Conservation (phyloP, 2,797 vertebrate species). For the Neosalanx taihuensis region DNA sequence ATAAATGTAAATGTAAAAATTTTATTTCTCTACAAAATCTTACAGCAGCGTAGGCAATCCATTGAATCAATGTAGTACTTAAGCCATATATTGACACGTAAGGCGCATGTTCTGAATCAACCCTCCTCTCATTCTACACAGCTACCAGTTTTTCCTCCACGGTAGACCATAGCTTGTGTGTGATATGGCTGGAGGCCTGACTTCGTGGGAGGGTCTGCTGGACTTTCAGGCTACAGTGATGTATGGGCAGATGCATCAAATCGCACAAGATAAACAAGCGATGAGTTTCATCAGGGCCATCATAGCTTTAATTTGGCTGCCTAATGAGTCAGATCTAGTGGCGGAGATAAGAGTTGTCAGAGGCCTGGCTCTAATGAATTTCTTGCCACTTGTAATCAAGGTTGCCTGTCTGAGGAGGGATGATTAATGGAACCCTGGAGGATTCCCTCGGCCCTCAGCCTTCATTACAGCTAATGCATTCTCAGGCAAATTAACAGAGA, state of each 20-base stretch:
- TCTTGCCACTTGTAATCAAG: constrained; percentile 99
- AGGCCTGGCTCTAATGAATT: constrained; percentile 95
- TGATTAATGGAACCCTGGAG: constrained; percentile 96
- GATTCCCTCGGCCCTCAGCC: constrained; percentile 93
- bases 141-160: background rate
- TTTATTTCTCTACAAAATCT: background rate
- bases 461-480: constrained; percentile 90
- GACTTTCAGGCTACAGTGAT: constrained; percentile 71
- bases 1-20: too few species aligned
- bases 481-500: constrained; percentile 86
- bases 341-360: constrained; percentile 97
- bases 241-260: constrained; percentile 92
- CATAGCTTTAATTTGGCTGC: constrained; percentile 95
- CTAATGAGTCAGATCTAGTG: constrained; percentile 96
- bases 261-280: constrained; percentile 97
- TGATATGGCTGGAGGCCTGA: constrained; percentile 60
- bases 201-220: constrained; percentile 69
- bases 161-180: background rate
- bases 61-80: constrained; percentile 22
- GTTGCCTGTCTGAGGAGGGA: constrained; percentile 92
- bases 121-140: background rate
- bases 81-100: constrained; percentile 62
- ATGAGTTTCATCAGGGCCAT: constrained; percentile 97
- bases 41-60: constrained; percentile 8
- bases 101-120: constrained; percentile 46